A percentile compares a stretch with the other conserved stretches of the same genome.
phyloP scores from a whole-genome alignment of 2,113 vertebrate species.

The Blennius ocellaris region DNA sequence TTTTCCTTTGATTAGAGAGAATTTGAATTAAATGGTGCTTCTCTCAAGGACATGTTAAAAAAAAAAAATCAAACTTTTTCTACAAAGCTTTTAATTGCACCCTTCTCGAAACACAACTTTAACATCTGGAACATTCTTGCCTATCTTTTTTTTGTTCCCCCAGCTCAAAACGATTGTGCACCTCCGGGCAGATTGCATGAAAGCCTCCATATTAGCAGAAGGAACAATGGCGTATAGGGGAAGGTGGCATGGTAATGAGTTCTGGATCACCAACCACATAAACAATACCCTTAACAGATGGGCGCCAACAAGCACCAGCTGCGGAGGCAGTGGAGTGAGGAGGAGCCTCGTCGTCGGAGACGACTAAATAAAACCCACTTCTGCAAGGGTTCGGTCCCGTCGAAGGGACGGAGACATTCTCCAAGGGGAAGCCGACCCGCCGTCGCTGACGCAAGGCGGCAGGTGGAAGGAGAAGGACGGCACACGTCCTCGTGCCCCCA shows the following conservation, averaged over 20 bases:
- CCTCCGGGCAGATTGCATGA: conserved; percentile 61
- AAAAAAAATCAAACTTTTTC: conserved; percentile 3
- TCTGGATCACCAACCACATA: conserved; percentile 80
- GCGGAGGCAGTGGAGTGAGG: conserved; percentile 77
- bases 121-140: conserved; percentile 35
- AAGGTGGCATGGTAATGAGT: conserved; percentile 83
- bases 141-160: conserved; percentile 9
- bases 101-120: conserved; percentile 11
- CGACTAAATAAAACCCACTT: conserved; percentile 81
- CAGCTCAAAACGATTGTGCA: conserved; percentile 18
- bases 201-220: conserved; percentile 72
- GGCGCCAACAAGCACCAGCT: conserved; percentile 81
- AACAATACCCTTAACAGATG: conserved; percentile 85
- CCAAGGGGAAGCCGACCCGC: conserved; percentile 62
- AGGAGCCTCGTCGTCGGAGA: conserved; percentile 65
- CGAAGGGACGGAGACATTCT: conserved; percentile 27
- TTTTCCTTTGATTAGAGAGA: not conserved
- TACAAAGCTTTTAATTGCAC: conserved; percentile 13
- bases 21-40: not conserved
- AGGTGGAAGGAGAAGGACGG: conserved; percentile 63
- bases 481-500: conserved; percentile 49
- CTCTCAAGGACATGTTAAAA: conserved; percentile 33
- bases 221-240: conserved; percentile 79
- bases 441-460: conserved; percentile 40
- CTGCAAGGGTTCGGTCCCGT: conserved; percentile 30